Conservation (phyloP, 2,113 vertebrate species). For the Propithecus coquereli region DNA sequence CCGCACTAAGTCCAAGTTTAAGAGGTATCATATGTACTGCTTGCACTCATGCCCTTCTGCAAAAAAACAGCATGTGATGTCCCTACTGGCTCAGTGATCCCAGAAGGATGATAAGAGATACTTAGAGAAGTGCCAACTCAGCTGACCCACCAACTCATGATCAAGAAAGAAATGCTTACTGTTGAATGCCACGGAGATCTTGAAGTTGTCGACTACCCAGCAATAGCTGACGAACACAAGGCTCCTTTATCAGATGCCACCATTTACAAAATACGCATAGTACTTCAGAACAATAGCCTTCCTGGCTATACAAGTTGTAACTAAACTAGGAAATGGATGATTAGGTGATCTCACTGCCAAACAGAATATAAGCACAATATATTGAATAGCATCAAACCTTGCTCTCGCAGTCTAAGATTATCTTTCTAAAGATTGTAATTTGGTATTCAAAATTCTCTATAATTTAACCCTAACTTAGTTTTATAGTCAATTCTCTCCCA, state of each 20-base stretch:
- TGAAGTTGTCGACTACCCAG: neutral
- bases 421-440: conserved; percentile 14
- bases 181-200: neutral
- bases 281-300: neutral
- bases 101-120: neutral
- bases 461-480: neutral
- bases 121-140: neutral
- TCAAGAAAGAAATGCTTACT: neutral
- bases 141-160: neutral
- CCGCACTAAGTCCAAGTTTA: neutral
- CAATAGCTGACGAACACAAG: neutral
- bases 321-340: neutral
- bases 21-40: neutral
- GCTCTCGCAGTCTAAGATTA: neutral
- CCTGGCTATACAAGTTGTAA: neutral
- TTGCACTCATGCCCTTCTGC: neutral
- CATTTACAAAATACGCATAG: neutral
- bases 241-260: neutral
- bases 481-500: neutral
- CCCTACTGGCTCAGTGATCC: neutral
- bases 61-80: neutral
- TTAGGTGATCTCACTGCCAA: neutral
- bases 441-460: neutral
- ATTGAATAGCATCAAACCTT: neutral
- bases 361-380: neutral